Evolutionary conservation across 2,113 vertebrate genomes (phyloP).

Genomic region (Halichoeres trimaculatus): DNA sequence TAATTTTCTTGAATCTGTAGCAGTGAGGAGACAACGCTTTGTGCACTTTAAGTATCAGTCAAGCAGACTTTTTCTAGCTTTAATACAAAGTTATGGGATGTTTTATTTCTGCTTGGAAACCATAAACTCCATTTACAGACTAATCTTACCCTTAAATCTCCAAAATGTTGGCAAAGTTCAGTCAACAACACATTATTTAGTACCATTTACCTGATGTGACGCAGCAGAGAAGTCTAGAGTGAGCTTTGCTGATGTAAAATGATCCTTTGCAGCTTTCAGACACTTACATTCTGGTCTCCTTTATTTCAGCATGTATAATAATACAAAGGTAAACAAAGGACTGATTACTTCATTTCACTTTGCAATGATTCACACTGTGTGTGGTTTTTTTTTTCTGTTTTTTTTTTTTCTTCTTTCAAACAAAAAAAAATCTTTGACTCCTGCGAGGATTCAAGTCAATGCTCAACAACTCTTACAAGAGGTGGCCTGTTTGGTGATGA

Average conservation of each 20-base stretch:
- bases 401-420: background rate
- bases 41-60: no score
- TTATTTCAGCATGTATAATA: constrained; percentile 68
- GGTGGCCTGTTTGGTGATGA: background rate
- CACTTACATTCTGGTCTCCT: constrained; percentile 53
- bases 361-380: background rate
- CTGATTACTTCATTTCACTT: constrained; percentile 49
- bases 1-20: no score
- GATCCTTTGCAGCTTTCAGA: constrained; percentile 71
- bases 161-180: no score
- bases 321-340: constrained; percentile 55
- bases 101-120: no score
- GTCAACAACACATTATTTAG: no score
- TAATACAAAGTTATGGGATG: no score
- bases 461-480: constrained; percentile 2
- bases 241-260: constrained; percentile 78
- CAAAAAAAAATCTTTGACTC: constrained; percentile 3
- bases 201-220: background rate
- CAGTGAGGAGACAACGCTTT: no score
- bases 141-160: no score
- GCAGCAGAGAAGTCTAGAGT: background rate
- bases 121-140: no score
- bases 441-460: constrained; percentile 1
- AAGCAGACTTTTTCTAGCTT: no score
- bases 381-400: no score